Percentiles rank a stretch among this genome's conserved stretches.
These are phyloP conservation scores for Exocentrus adspersus DNA, from an alignment of 2,888 invertebrate species.

Conservation along the genomic window DNA sequence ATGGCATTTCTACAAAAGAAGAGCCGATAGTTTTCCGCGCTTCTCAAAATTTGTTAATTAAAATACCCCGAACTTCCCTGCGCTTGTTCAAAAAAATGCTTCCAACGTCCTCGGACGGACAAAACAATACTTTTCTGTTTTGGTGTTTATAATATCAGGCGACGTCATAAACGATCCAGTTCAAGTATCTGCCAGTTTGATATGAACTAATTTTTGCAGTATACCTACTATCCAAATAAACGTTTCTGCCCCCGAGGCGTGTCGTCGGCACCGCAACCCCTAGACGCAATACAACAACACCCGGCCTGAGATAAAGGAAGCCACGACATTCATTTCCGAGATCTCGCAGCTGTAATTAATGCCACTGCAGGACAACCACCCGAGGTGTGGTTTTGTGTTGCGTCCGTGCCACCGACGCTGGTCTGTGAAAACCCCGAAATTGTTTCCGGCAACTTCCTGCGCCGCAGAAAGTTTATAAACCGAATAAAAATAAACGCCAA, in stretches of 20 bases:
- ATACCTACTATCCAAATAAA: no score
- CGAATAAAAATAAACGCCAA: slow-evolving; percentile 36
- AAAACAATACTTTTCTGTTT: no score
- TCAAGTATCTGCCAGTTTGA: no score
- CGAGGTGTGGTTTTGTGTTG: slow-evolving; percentile 48
- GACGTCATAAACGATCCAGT: no score
- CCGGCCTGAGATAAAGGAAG: slow-evolving; percentile 56
- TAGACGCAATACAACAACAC: slow-evolving; percentile 42
- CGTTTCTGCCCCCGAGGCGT: slow-evolving; percentile 13
- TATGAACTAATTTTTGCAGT: no score
- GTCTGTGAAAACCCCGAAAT: slow-evolving; percentile 50
- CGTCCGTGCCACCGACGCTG: slow-evolving; percentile 40
- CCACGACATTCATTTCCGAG: slow-evolving; percentile 61
- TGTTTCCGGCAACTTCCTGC: slow-evolving; percentile 52
- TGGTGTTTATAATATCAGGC: no score
- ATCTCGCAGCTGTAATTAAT: slow-evolving; percentile 58
- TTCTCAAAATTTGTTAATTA: no score
- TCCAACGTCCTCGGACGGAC: no score
- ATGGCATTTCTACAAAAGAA: no score
- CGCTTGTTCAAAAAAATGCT: no score
- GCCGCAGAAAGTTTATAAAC: slow-evolving; percentile 36
- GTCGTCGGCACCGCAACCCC: slow-evolving; percentile 34
- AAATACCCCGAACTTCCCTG: no score
- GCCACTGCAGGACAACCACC: slow-evolving; percentile 57
- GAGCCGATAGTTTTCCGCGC: no score